phyloP scores from a whole-genome alignment of 2,797 vertebrate genomes.

The Pogoniulus pusillus region DNA sequence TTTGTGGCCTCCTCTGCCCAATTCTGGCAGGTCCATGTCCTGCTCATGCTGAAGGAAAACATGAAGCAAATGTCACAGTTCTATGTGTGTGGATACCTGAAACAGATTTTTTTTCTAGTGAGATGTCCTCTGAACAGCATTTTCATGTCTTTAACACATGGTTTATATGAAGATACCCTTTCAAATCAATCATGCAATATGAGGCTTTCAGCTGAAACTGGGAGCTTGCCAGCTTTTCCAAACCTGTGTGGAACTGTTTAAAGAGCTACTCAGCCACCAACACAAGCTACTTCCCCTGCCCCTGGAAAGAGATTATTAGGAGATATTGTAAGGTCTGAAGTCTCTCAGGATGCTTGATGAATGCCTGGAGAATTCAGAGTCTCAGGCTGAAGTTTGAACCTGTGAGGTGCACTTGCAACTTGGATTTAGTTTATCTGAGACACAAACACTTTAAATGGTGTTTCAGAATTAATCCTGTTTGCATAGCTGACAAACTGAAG shows the following conservation, averaged over 20 bases:
- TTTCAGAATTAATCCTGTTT: slow-evolving; percentile 39
- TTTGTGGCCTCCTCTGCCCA: too few relatives aligned
- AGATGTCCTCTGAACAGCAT: neutral
- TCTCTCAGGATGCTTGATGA: neutral
- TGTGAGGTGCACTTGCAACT: neutral
- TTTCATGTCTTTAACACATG: neutral
- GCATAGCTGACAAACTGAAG: slow-evolving; percentile 1
- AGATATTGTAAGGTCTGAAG: neutral
- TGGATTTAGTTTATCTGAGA: accelerated
- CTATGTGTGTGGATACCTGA: neutral
- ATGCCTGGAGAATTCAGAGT: neutral
- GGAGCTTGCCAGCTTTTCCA: neutral
- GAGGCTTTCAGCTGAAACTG: neutral
- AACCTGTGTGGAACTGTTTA: neutral
- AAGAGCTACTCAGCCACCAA: neutral
- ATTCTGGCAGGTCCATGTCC: too few relatives aligned
- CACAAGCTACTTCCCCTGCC: neutral
- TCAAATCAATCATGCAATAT: neutral
- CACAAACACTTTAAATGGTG: neutral
- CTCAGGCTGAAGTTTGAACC: neutral
- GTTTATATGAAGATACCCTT: neutral
- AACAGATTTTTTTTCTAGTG: neutral
- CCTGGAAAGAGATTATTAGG: neutral
- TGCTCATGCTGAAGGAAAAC: too few relatives aligned
- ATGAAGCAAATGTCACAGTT: neutral